Conservation (phyloP, 2,797 vertebrate genomes). For the Mormyrus hasselquistii region DNA sequence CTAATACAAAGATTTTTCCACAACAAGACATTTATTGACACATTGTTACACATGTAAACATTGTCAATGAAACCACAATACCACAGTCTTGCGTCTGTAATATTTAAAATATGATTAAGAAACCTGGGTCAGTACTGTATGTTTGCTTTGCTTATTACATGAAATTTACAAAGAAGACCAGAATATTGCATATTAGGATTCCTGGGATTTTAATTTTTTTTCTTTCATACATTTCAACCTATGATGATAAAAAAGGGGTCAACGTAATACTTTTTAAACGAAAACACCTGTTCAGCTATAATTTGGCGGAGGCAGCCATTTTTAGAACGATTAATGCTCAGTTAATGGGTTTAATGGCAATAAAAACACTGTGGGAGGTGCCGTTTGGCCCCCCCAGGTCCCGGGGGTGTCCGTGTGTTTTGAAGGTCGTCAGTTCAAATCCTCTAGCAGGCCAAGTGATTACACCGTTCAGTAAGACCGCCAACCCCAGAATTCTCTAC, state of each 20-base stretch:
- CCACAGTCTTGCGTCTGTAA: neutral
- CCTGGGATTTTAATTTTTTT: neutral
- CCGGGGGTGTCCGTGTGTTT: neutral
- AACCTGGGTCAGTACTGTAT: neutral
- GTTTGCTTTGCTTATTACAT: neutral
- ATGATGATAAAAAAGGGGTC: neutral
- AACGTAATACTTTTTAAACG: neutral
- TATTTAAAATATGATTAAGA: neutral
- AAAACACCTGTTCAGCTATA: neutral
- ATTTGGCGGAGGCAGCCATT: neutral
- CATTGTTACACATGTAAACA: neutral
- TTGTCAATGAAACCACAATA: neutral
- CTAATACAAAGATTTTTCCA: neutral
- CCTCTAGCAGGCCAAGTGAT: neutral
- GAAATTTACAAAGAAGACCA: neutral
- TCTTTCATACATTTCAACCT: neutral
- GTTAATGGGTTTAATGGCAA: neutral
- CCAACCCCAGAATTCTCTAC: neutral
- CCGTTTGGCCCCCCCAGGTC: neutral
- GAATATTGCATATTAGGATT: neutral
- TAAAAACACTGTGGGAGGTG: neutral
- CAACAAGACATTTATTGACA: neutral
- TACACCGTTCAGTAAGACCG: neutral
- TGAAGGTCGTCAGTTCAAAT: neutral
- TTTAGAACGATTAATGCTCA: neutral